Evolutionary conservation across 2,888 invertebrate species (phyloP).

Genomic region (Caenorhabditis sp.): DNA sequence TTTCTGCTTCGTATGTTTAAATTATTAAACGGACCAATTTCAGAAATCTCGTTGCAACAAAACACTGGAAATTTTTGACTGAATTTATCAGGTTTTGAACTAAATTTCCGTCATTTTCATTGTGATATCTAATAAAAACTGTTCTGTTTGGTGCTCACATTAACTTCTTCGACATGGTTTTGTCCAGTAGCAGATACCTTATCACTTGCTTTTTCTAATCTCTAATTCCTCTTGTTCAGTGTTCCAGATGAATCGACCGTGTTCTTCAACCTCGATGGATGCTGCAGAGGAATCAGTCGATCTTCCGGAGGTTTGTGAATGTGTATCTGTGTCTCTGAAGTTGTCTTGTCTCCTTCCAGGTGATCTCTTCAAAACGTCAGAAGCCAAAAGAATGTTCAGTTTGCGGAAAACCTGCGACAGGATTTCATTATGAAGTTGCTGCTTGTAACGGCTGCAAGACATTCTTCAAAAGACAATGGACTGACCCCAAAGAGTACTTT

Average conservation of each 20-base stretch:
- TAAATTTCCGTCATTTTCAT: too few species aligned
- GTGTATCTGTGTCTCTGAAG: too few species aligned
- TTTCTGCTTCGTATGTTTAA: too few species aligned
- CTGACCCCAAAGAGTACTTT: constrained; percentile 26
- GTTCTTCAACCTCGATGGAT: neutral
- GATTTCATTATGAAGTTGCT: constrained; percentile 72
- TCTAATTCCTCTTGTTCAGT: neutral
- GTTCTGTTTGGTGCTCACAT: neutral
- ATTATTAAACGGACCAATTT: too few species aligned
- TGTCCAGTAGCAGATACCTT: neutral
- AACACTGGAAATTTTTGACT: too few species aligned
- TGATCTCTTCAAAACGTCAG: neutral
- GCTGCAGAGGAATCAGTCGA: neutral
- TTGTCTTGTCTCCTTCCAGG: constrained; percentile 5
- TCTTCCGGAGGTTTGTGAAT: neutral
- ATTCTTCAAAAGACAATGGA: constrained; percentile 48
- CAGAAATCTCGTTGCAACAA: too few species aligned
- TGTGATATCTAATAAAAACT: neutral
- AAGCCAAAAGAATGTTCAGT: constrained; percentile 56
- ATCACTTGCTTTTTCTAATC: neutral
- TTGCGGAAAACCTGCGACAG: constrained; percentile 67
- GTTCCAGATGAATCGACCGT: neutral
- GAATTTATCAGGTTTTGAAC: too few species aligned
- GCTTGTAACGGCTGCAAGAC: constrained; percentile 69
- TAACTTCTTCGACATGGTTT: constrained; percentile 4